phyloP scores from a whole-genome alignment of 2,113 vertebrate genomes.

The Lucifuga dentata region DNA sequence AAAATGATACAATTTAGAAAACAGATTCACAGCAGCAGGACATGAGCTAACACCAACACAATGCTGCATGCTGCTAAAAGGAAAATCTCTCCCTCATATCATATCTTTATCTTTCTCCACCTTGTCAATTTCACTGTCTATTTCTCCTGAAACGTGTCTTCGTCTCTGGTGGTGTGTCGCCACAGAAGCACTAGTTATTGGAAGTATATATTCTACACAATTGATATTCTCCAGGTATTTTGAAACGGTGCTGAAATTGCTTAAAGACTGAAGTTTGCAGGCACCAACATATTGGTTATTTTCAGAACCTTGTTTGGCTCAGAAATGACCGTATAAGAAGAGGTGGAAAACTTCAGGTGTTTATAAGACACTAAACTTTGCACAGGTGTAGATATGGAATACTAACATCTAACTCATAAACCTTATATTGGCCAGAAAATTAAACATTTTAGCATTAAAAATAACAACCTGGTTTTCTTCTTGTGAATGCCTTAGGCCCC shows the following conservation, averaged over 20 bases:
- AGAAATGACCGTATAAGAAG: background rate
- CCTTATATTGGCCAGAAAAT: too few species aligned
- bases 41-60: background rate
- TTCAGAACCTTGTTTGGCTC: background rate
- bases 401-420: too few species aligned
- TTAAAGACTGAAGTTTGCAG: slow-evolving; percentile 3
- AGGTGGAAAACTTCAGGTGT: background rate
- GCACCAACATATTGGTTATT: background rate
- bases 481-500: too few species aligned
- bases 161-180: slow-evolving; percentile 11
- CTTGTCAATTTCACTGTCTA: background rate
- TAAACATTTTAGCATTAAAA: too few species aligned
- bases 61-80: background rate
- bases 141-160: slow-evolving; percentile 4
- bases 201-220: background rate
- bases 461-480: too few species aligned
- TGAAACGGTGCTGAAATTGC: slow-evolving; percentile 10
- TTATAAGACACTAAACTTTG: too few species aligned
- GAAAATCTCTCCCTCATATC: background rate
- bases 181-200: background rate
- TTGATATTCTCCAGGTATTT: background rate
- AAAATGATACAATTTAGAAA: slow-evolving; percentile 33
- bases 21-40: slow-evolving; percentile 6
- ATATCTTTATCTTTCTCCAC: slow-evolving; percentile 1
- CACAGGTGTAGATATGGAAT: too few species aligned